Percentiles rank a stretch among this genome's conserved stretches.
phyloP scores from a whole-genome alignment of 2,888 invertebrate species.

The Bruchidius siliquastri region DNA sequence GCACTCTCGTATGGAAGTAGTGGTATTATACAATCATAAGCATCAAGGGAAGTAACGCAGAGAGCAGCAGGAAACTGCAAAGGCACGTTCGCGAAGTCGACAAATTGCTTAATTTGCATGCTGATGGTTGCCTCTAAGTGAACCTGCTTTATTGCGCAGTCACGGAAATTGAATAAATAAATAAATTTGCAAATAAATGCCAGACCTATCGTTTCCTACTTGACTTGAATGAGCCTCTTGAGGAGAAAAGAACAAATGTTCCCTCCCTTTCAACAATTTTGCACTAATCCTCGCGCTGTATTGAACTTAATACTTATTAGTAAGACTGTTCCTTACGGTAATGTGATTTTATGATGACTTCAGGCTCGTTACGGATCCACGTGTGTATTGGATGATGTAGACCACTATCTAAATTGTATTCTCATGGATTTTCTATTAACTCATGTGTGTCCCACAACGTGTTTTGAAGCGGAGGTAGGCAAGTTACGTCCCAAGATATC shows the following conservation, averaged over 20 bases:
- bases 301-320: no score
- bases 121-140: slow-evolving; percentile 24
- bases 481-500: no score
- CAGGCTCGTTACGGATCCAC: no score
- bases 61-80: slow-evolving; percentile 30
- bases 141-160: background rate
- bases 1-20: slow-evolving; percentile 25
- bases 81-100: slow-evolving; percentile 44
- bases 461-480: no score
- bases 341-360: no score
- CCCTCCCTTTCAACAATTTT: background rate
- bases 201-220: background rate
- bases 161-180: background rate
- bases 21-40: slow-evolving; percentile 33
- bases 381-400: no score
- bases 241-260: slow-evolving; percentile 1
- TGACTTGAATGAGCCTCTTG: slow-evolving; percentile 9
- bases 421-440: no score
- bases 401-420: no score
- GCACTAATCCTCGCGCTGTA: background rate
- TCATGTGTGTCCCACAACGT: no score
- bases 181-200: background rate
- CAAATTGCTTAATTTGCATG: slow-evolving; percentile 40
- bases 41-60: slow-evolving; percentile 31
- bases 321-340: no score